Evolutionary conservation across 2,888 invertebrate species (phyloP), one percentile per base, ranked within the genome.

Genomic region (Pristionchus arcanus): DNA sequence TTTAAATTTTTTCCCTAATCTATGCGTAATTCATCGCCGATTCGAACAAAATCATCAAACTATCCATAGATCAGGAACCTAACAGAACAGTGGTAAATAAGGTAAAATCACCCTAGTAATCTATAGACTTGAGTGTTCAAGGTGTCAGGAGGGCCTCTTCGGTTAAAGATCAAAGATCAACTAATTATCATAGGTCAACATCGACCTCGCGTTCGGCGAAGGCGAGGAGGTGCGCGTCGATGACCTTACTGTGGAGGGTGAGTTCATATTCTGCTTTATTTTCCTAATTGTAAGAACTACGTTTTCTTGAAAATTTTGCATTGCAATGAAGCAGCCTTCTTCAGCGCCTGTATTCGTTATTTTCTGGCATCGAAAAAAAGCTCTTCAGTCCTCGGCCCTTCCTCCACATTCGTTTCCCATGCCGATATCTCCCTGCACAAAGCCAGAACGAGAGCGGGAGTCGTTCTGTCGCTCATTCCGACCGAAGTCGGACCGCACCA

Each of bases 391-490:
- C 37, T 92, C 49, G 93, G 92, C 25, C 92, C 92, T 2, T 86
- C 89, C 31, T 92, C 92, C 11, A 59, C 87, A 15, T n/a, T 87
- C 1, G 71, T 92, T 15, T 90, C 91, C 16, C 87, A 90, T 55
- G 89, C 91, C 5, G 90, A 89, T 2, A 81, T 94, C 25, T 90
- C 90, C 28, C 85, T 94, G 11, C 89, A 91, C 42, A 94, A 94
- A 84, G 92, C 91, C 31, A 87, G 93, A 28, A 95, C 95, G 90
- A 94, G 94, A 91, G 91, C 92, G 55, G 94, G 94, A 59, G 94
- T 94, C 5, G 92, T 92, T 3, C 86, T 92, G 9, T 92, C 93
- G 28, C 90, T 94, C 84, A 91, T 94, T 25, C 94, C 95, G 16
- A 90, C 91, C 25, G 90, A 90, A 34, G 90, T 91, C n/a, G 94